Conservation (phyloP, 35 echinoderm and acorn worm genomes). For the Ophiothrix spiculata region DNA sequence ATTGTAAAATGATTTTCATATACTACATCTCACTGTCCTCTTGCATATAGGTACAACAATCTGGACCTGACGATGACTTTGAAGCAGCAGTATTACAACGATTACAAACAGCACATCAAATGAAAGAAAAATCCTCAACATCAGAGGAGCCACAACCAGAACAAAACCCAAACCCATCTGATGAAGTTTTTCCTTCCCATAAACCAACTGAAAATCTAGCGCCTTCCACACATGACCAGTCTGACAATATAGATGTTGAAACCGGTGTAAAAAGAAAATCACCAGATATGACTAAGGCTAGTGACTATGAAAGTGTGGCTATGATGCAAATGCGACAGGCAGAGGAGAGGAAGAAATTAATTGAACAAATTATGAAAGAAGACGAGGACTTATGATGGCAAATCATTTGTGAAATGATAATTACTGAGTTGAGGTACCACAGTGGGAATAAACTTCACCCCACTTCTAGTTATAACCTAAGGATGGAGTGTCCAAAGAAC, state of each 20-base stretch:
- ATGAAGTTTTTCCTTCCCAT: too few relatives aligned
- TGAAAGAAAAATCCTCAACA: not conserved
- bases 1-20: too few relatives aligned
- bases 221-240: too few relatives aligned
- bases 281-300: constrained; percentile 6
- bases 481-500: too few relatives aligned
- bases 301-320: constrained; percentile 65
- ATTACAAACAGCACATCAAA: constrained; percentile 29
- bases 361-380: constrained; percentile 68
- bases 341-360: constrained; percentile 67
- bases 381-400: constrained; percentile 13
- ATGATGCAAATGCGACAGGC: constrained; percentile 62
- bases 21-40: too few relatives aligned
- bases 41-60: too few relatives aligned
- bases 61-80: constrained; percentile 34
- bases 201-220: too few relatives aligned
- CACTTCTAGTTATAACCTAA: too few relatives aligned
- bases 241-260: too few relatives aligned
- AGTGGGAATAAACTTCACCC: too few relatives aligned
- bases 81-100: constrained; percentile 43
- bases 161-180: not conserved
- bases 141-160: not conserved
- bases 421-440: too few relatives aligned
- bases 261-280: not conserved
- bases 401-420: too few relatives aligned